Evolutionary conservation across 2,888 invertebrate species (phyloP), one percentile per base, ranked within the genome.

Genomic region (Sinotaia quadrata): DNA sequence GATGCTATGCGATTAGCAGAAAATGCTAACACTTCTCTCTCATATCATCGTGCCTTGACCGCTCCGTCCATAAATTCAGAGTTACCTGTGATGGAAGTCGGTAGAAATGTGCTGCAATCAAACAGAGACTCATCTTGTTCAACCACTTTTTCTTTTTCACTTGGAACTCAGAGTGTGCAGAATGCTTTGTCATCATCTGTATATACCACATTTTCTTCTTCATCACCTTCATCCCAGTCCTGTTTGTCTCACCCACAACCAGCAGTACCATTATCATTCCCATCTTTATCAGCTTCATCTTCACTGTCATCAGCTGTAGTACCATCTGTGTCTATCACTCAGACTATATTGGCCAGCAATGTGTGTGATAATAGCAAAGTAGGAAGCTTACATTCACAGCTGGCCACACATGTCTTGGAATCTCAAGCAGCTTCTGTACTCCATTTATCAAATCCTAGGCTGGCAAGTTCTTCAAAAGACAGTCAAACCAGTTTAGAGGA

Each of bases 261-360:
- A 33, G 33, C 24, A 5, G n/a, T 10, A 24, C 21, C 31, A 21
- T 44, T 47, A 24, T 47, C 56, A 8, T 63, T 12, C 4, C 15
- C 10, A 10, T 62, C 63, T 12, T 41, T 44, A 41, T 56, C 58
- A 33, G n/a, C 47, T 12, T 7, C 29, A 31, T 41, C 56, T 41
- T 33, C 41, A 27, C 29, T 61, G 33, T 31, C 62, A 36, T 52
- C 47, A 8, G 18, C 47, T 18, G 8, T 8, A 3, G 18, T 37
- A 37, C 36, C 61, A 8, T 29, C 63, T 31, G 41, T 63, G 63
- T 63, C 63, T 29, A 29, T 63, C 29, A 63, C 63, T 8, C 63
- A 54, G 18, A 54, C 63, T 41, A 63, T 63, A 29, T 51, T 63
- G 52, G 34, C 65, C 2, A 47, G 65, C 15, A 52, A 56, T 27